phyloP scores from a whole-genome alignment of 2,888 invertebrate genomes.

The Ptilodon capucinus region DNA sequence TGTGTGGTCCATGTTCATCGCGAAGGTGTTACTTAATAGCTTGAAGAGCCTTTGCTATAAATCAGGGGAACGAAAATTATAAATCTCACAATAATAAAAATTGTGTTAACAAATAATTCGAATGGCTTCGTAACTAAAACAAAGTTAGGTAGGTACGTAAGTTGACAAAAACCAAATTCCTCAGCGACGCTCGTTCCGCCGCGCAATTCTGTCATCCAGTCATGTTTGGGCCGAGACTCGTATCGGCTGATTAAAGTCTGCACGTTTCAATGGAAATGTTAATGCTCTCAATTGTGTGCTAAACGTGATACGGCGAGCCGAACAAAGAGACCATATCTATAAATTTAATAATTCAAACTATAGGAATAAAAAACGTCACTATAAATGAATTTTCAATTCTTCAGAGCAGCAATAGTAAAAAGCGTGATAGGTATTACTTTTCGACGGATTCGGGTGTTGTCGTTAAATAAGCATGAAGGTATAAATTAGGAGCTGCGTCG shows the following conservation, averaged over 20 bases:
- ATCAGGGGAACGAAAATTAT: slow-evolving; percentile 45
- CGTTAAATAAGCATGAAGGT: slow-evolving; percentile 75
- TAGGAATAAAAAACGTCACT: slow-evolving; percentile 60
- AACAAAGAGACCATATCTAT: slow-evolving; percentile 69
- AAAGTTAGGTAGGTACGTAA: too few species aligned
- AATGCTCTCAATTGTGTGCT: slow-evolving; percentile 74
- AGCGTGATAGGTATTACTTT: slow-evolving; percentile 58
- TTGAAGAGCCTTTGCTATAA: slow-evolving; percentile 51
- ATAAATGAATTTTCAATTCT: slow-evolving; percentile 67
- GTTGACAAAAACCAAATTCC: slow-evolving; percentile 21
- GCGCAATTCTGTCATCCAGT: slow-evolving; percentile 28
- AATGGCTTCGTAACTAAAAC: slow-evolving; percentile 20
- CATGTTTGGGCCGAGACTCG: slow-evolving; percentile 49
- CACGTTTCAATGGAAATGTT: slow-evolving; percentile 72
- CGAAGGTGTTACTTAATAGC: slow-evolving; percentile 60
- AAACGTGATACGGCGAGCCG: slow-evolving; percentile 62
- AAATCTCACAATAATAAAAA: slow-evolving; percentile 43
- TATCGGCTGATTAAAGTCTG: slow-evolving; percentile 52
- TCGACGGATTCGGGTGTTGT: slow-evolving; percentile 57
- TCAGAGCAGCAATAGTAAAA: slow-evolving; percentile 58
- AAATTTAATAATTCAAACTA: slow-evolving; percentile 58
- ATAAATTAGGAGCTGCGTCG: slow-evolving; percentile 73
- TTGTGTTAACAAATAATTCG: slow-evolving; percentile 39
- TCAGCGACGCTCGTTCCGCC: slow-evolving; percentile 22
- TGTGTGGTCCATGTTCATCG: slow-evolving; percentile 71